Conservation (phyloP, 2,113 vertebrate genomes). For the Zosterops japonicus region DNA sequence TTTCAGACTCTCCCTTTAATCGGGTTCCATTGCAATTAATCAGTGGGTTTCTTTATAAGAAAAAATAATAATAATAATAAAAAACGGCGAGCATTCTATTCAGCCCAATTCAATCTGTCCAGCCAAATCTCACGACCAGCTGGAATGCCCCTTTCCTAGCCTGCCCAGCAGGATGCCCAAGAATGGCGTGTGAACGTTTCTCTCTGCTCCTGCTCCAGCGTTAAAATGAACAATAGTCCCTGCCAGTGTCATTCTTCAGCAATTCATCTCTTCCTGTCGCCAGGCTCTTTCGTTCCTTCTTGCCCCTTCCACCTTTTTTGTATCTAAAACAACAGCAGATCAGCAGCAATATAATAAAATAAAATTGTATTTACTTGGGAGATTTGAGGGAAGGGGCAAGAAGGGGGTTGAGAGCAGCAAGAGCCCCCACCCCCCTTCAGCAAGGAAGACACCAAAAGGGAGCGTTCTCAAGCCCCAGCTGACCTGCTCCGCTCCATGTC, state of each 20-base stretch:
- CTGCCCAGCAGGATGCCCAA: constrained; percentile 83
- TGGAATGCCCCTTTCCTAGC: constrained; percentile 76
- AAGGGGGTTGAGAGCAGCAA: neutral
- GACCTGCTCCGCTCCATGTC: constrained; percentile 27
- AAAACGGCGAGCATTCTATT: constrained; percentile 47
- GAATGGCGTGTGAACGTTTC: constrained; percentile 83
- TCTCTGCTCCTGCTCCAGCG: constrained; percentile 74
- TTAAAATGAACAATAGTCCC: constrained; percentile 82
- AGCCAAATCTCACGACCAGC: constrained; percentile 81
- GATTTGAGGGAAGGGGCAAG: neutral
- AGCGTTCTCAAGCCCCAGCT: constrained; percentile 71
- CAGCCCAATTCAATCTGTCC: constrained; percentile 72
- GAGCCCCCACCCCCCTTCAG: neutral
- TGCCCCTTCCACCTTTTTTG: constrained; percentile 71
- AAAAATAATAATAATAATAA: constrained; percentile 60
- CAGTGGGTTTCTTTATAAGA: constrained; percentile 61
- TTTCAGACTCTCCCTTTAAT: constrained; percentile 63
- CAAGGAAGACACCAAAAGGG: neutral
- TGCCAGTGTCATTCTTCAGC: constrained; percentile 77
- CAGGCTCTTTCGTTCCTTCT: constrained; percentile 65
- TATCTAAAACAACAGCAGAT: constrained; percentile 61
- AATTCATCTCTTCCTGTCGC: constrained; percentile 68
- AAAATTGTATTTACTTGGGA: constrained; percentile 64
- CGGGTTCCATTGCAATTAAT: constrained; percentile 62
- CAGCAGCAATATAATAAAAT: constrained; percentile 59